Evolutionary conservation across 1,140 invertebrate genomes (phyloP).

Genomic region (Scaptodrosophila lebanonensis): DNA sequence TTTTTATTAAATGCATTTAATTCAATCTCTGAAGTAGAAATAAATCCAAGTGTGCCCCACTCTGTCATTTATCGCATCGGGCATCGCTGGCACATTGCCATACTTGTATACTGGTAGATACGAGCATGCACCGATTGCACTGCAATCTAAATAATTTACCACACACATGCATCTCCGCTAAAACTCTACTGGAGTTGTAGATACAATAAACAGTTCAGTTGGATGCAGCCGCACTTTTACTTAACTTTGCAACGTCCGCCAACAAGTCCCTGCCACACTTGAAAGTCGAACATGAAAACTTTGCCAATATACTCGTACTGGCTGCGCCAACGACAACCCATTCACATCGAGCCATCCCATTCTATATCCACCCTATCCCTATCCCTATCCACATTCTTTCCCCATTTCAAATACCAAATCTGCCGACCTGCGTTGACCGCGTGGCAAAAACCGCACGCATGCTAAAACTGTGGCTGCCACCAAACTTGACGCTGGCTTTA

Average conservation of each 20-base stretch:
- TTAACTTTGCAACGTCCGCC: constrained; percentile 1
- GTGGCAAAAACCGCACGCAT: constrained; percentile 51
- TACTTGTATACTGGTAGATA: too few relatives aligned
- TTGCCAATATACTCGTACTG: constrained; percentile 49
- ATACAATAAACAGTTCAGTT: constrained; percentile 50
- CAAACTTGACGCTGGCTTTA: constrained; percentile 10
- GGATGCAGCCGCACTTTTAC: constrained; percentile 27
- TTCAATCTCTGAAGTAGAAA: too few relatives aligned
- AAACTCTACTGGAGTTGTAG: constrained; percentile 2
- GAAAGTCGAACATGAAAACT: constrained; percentile 49
- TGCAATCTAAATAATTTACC: constrained; percentile 64
- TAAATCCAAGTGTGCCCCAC: too few relatives aligned
- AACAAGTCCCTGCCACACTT: not conserved
- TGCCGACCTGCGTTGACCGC: constrained; percentile 55
- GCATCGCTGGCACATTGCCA: too few relatives aligned
- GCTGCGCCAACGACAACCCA: constrained; percentile 15
- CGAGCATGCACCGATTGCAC: constrained; percentile 42
- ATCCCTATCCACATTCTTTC: constrained; percentile 11
- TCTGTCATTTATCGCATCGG: too few relatives aligned
- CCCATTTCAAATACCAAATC: constrained; percentile 6
- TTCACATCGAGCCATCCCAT: not conserved
- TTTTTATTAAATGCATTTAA: too few relatives aligned
- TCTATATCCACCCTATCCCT: constrained; percentile 30
- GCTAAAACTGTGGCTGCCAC: constrained; percentile 61
- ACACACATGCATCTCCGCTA: constrained; percentile 20